Evolutionary conservation across 2,888 invertebrate species (phyloP).

Genomic region (Zeuzera pyrina): DNA sequence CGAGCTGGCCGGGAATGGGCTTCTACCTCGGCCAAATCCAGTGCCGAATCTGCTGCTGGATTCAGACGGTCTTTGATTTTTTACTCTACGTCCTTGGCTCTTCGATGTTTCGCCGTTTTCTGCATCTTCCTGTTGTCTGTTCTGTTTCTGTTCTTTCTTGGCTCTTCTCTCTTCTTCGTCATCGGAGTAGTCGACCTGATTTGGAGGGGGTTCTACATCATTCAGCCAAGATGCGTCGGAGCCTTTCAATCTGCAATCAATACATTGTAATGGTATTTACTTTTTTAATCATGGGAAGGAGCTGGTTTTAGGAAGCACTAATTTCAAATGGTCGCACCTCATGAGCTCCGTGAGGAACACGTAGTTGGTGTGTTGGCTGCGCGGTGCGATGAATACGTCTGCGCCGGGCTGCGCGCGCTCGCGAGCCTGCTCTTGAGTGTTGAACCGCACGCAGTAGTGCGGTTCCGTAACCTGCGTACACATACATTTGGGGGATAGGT

Average conservation of each 20-base stretch:
- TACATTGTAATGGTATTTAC: no score
- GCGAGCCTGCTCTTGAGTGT: conserved; percentile 81
- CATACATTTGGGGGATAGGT: no score
- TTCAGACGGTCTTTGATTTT: conserved; percentile 54
- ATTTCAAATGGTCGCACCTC: no score
- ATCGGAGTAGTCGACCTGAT: conserved; percentile 86
- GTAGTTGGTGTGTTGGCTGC: conserved; percentile 79
- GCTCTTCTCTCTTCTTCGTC: conserved; percentile 85
- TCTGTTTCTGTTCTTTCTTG: conserved; percentile 38
- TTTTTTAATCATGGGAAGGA: no score
- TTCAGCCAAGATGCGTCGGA: conserved; percentile 92
- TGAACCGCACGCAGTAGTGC: conserved; percentile 92
- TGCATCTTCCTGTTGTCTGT: conserved; percentile 26
- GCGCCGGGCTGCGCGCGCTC: conserved; percentile 77
- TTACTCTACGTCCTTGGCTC: conserved; percentile 28
- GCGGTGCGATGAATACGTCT: conserved; percentile 88
- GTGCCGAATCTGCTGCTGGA: conserved; percentile 56
- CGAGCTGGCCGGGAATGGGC: conserved; percentile 39
- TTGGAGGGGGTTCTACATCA: conserved; percentile 86
- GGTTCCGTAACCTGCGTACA: conserved; percentile 83
- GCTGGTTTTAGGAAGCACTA: no score
- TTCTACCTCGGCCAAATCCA: conserved; percentile 46
- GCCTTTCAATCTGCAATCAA: conserved; percentile 78
- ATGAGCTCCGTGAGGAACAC: conserved; percentile 82
- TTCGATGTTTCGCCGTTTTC: conserved; percentile 44